Percentiles rank a stretch among this genome's conserved stretches.
phyloP scores from a whole-genome alignment of 1,140 invertebrate genomes.

The Pinna nobilis region DNA sequence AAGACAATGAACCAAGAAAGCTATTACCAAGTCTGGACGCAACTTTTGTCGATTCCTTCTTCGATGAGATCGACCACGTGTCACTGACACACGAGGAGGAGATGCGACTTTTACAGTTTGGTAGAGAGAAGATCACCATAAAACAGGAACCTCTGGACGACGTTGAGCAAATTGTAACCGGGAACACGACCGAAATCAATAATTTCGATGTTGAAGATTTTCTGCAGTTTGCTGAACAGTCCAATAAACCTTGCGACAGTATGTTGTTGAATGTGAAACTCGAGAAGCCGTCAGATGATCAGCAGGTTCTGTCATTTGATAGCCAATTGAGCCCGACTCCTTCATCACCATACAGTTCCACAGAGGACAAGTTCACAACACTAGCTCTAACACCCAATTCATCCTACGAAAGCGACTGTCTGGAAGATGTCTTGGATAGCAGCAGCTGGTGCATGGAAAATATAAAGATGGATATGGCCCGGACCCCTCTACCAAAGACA shows the following conservation, averaged over 20 bases:
- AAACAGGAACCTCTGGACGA: conserved; percentile 33
- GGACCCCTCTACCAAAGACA: conserved; percentile 26
- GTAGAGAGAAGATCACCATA: background rate
- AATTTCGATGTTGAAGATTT: conserved; percentile 60
- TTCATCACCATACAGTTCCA: conserved; percentile 29
- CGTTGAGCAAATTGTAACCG: background rate
- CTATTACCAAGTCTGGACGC: conserved; percentile 66
- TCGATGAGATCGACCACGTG: conserved; percentile 53
- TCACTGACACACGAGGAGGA: conserved; percentile 18
- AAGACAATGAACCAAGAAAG: conserved; percentile 29
- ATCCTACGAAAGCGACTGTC: conserved; percentile 37
- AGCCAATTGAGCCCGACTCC: conserved; percentile 37
- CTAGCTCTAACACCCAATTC: conserved; percentile 34
- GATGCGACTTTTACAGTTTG: background rate
- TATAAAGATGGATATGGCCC: conserved; percentile 44
- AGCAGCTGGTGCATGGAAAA: conserved; percentile 49
- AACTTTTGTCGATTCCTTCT: conserved; percentile 66
- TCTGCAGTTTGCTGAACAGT: conserved; percentile 48
- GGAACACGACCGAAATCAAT: conserved; percentile 25
- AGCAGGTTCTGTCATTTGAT: conserved; percentile 23
- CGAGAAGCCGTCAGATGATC: conserved; percentile 27
- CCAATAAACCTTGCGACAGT: conserved; percentile 34
- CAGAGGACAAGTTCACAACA: conserved; percentile 36
- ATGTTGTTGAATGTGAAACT: conserved; percentile 23
- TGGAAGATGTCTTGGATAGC: conserved; percentile 45